Evolutionary conservation across 2,888 invertebrate genomes (phyloP).

Genomic region (Thysanoteuthis rhombus): DNA sequence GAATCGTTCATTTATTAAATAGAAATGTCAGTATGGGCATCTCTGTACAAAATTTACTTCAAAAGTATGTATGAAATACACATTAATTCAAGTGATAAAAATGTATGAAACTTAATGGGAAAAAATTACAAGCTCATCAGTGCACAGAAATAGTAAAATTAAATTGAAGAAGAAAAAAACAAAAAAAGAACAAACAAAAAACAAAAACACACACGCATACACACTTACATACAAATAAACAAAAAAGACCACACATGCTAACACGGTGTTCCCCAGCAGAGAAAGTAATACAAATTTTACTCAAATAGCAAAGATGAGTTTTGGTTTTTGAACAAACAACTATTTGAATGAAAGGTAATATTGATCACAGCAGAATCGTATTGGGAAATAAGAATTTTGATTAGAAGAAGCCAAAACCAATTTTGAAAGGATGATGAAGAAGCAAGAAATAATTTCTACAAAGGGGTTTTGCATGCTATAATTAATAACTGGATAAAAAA

Average conservation of each 20-base stretch:
- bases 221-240: neutral
- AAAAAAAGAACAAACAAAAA: too few species aligned
- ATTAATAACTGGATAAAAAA: neutral
- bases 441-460: neutral
- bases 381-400: neutral
- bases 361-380: neutral
- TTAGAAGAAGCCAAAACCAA: neutral
- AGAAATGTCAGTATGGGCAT: too few species aligned
- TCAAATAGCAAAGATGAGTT: neutral
- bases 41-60: too few species aligned
- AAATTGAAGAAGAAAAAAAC: too few species aligned
- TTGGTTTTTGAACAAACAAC: neutral
- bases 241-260: neutral
- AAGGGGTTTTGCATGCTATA: neutral
- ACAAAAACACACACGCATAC: neutral
- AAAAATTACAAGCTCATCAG: too few species aligned
- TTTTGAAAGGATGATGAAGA: neutral
- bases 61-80: too few species aligned
- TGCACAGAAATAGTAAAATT: too few species aligned
- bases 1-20: too few species aligned
- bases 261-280: neutral
- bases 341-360: neutral
- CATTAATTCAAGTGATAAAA: too few species aligned
- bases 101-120: too few species aligned
- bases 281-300: neutral